Conservation (phyloP, 2,113 vertebrate genomes). For the Nipponia nippon region DNA sequence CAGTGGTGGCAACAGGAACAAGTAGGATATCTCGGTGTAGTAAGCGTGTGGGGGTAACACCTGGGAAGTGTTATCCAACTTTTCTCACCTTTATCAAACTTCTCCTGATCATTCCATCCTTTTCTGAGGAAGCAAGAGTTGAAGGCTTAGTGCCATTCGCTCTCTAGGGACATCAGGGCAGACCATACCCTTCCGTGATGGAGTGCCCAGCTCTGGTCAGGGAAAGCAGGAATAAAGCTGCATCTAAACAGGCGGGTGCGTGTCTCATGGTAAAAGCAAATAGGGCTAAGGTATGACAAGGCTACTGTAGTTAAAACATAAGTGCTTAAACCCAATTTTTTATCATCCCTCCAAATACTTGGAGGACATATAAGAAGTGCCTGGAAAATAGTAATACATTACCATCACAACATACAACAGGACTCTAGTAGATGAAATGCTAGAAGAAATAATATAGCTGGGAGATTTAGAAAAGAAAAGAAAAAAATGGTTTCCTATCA, state of each 20-base stretch:
- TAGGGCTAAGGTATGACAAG: neutral
- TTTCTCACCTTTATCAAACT: neutral
- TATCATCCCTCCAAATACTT: neutral
- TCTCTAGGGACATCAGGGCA: neutral
- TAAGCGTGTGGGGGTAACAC: neutral
- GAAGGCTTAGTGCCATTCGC: neutral
- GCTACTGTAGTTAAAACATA: neutral
- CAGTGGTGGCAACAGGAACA: neutral
- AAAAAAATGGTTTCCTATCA: neutral
- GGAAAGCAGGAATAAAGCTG: neutral
- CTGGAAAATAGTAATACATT: neutral
- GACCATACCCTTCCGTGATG: neutral
- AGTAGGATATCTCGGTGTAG: fast-evolving
- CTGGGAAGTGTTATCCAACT: neutral
- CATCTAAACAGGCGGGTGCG: neutral
- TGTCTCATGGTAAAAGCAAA: neutral
- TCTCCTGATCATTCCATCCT: neutral
- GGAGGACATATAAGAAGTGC: neutral
- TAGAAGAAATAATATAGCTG: neutral
- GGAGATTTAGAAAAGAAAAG: neutral
- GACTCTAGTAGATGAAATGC: neutral
- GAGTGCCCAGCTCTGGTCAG: neutral
- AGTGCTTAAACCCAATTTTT: neutral
- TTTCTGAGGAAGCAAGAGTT: neutral
- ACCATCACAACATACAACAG: neutral